These are phyloP conservation scores for Litocranius walleri DNA, from an alignment of 2,113 vertebrate genomes.

Conservation along the genomic window DNA sequence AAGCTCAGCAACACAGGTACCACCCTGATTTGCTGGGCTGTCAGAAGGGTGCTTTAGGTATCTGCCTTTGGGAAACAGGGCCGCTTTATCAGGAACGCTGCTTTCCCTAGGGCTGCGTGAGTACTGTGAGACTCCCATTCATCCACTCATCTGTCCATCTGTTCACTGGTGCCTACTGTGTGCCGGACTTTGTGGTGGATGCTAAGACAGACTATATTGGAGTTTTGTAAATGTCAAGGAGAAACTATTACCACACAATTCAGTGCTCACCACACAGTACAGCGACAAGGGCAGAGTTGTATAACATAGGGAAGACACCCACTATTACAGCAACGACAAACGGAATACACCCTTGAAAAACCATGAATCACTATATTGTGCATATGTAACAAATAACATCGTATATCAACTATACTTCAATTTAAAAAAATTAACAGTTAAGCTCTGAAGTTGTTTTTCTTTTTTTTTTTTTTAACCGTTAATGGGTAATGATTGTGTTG, in stretches of 20 bases:
- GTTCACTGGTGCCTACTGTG: not conserved
- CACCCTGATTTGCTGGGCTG: not conserved
- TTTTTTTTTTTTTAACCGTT: not conserved
- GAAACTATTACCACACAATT: not conserved
- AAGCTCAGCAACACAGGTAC: not conserved
- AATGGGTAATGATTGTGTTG: not conserved
- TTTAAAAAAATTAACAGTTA: not conserved
- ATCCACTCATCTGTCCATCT: not conserved
- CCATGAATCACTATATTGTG: not conserved
- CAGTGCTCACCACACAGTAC: not conserved
- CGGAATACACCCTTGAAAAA: not conserved
- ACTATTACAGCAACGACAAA: not conserved
- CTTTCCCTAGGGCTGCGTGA: not conserved
- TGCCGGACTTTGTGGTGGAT: not conserved
- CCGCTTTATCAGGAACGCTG: not conserved
- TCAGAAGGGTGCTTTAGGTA: not conserved
- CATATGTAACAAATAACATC: not conserved
- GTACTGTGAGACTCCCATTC: rapidly evolving
- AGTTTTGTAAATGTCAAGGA: not conserved
- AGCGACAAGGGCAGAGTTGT: not conserved
- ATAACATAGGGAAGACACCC: not conserved
- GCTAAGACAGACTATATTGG: not conserved
- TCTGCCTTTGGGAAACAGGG: not conserved
- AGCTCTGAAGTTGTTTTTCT: not conserved
- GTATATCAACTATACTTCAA: not conserved